Base-by-base conservation (phyloP, 2,113 vertebrate species). In the Aythya baeri region DNA sequence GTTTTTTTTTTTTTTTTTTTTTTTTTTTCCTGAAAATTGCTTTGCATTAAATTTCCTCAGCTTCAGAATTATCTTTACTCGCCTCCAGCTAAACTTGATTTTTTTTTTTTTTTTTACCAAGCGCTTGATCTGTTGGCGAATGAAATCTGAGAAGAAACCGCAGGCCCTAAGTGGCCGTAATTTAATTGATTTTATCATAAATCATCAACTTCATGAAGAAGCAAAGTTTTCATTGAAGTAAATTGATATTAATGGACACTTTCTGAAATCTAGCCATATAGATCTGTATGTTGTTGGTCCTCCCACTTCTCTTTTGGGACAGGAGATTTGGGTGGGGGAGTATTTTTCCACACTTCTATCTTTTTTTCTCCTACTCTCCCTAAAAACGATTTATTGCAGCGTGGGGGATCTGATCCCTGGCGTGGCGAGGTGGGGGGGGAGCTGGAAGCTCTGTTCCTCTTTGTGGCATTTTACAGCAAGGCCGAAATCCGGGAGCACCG, bases 111-210 rank as follows among this genome's bases (percentile, higher is more conserved):
- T 84, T 97, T 94, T 98, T 96, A 98, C 97, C 98, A 97, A 96
- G 97, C 72, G 92, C 98, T 96, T 98, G 98, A 97, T 97, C 94
- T 96, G 97, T 59, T 86, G 95, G 97, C 91, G 97, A 98, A 98
- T 97, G 97, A 98, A 98, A 98, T 96, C 97, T 94, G 97, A 98
- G 98, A 97, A 97, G 97, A 97, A 98, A 98, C 98, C 98, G 97
- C 98, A 98, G 97, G 96, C 96, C 97, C 96, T 97, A 95, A 98
- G 98, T 98, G 97, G 97, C 96, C 93, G 92, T 97, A 97, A 98
- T 98, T 98, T 98, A 98, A 99, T 99, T 98, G 98, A 99, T 99
- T 99, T 98, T 97, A 98, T 98, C 98, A 99, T 99, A 98, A 98
- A 99, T 99, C 98, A 99, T 98, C 98, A 98, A 98, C 98, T 99